Base-by-base conservation (phyloP, 2,113 vertebrate genomes). In the Callipepla californica region DNA sequence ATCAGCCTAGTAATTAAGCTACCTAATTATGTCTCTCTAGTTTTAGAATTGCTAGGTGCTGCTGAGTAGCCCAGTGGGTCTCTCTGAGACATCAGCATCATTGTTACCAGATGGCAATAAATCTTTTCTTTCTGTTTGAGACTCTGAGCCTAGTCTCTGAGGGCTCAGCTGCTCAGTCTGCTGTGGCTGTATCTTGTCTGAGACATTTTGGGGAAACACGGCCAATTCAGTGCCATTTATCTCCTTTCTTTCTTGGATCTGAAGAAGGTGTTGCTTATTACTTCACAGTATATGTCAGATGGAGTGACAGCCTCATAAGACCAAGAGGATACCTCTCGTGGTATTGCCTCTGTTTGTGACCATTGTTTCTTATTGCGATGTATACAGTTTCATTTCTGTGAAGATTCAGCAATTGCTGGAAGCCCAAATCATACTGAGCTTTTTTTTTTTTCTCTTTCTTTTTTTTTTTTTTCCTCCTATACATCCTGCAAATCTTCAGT, bases 131-230 rank as follows among this genome's bases (percentile, higher is more conserved):
- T 93, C 92, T 77, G 25, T 76, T 65, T 93, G 68, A 92, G 87
- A 80, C 57, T 80, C 36, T 28, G 15, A 94, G 88, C 85, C 76
- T 57, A 67, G 55, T 47, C 92, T 87, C 82, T 1, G 0, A 80
- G 47, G 75, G 61, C 82, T 94, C 94, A 95, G 94, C 92, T 96
- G 96, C 73, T 96, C 65, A 94, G 73, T 48, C 92, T 94, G 82
- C 82, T 86, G 90, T 1, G 19, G 76, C 61, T 95, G 51, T 83
- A 84, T 28, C 61, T 92, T 86, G 85, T 72, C 85, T 88, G 61
- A 94, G 92, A 92, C 13, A 36, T 83, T 94, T 84, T 83, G 57
- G 65, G 82, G 80, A 96, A 88, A 75, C 73, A 83, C 40, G 78
- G 90, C 92, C 94, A 95, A 84, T 83, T 93, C 82, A 50, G 36